Evolutionary conservation across 1,140 invertebrate genomes (phyloP), one percentile per base, ranked within the genome.

Genomic region (Eubasilissa regina): DNA sequence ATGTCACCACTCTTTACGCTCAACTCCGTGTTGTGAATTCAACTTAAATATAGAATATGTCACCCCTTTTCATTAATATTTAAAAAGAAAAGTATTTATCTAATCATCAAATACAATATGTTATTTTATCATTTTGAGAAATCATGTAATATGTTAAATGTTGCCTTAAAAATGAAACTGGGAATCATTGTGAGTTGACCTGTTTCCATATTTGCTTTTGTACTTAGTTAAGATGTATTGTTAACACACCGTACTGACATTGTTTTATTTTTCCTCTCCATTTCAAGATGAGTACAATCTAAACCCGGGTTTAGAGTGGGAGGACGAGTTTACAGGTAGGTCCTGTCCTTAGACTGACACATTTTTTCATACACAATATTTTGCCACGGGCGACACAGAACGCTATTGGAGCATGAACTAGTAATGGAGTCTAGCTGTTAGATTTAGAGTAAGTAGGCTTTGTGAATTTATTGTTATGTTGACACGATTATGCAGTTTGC

Each of bases 281-380:
- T 94, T 89, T 94, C 94, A 96, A 97, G 96, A 97, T 93, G 96
- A 97, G 93, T 97, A 97, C 95, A 97, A 97, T 96, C 95, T 97
- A 94, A 97, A 97, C 94, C 96, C 96, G 92, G 95, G 95, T 95
- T 97, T 98, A 97, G 97, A 99, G 93, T 99, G 97, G 97, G 97
- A 99, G 94, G 97, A 98, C 96, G 97, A 99, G 92, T 98, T 98
- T 91, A 96, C 96, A 97, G 96, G 96, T 97, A 97, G 95, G 96
- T 96, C 92, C 90, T 75, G 96, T 96, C 92, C 90, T 75, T 80
- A 79, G 77, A 72, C 76, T 82, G 78, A 82, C 60, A 82, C 73
- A 81, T 73, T 21, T 48, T 53, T 78, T 73, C 75, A 56, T 25
- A 56, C 75, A 64, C 62, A 45, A 66, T 58, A 58, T 58, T 58